Evolutionary conservation across 2,888 invertebrate genomes (phyloP).

Genomic region (Diploptera punctata): DNA sequence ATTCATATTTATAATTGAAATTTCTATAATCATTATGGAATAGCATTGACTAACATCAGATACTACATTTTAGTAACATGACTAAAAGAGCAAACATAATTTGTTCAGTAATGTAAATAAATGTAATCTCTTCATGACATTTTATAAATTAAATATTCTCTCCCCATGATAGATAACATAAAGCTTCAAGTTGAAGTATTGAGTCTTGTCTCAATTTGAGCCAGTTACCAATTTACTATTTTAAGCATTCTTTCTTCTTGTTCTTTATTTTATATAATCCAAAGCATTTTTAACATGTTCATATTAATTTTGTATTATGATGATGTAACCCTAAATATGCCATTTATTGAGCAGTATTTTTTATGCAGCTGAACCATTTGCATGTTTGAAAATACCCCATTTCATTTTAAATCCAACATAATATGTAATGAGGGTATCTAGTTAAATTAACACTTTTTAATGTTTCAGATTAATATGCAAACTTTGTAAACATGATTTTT

Average conservation of each 20-base stretch:
- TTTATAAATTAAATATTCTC: no score
- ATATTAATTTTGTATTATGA: not conserved
- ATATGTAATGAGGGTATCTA: no score
- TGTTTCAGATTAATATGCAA: not conserved
- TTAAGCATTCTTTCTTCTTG: not conserved
- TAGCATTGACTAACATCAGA: no score
- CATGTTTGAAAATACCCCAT: not conserved
- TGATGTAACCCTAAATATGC: not conserved
- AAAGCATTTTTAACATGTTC: not conserved
- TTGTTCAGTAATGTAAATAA: no score
- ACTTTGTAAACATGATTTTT: not conserved
- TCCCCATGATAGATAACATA: not conserved
- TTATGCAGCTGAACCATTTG: not conserved
- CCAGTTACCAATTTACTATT: constrained; percentile 14
- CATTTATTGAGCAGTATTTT: not conserved
- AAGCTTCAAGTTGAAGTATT: not conserved
- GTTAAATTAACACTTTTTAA: not conserved
- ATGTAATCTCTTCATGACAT: no score
- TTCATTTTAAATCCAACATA: no score
- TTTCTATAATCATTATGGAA: no score
- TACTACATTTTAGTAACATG: no score
- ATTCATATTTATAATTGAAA: no score
- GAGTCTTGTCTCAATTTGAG: not conserved
- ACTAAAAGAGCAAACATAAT: no score
- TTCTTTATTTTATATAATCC: not conserved